phyloP scores from a whole-genome alignment of 2,113 vertebrate species.

The Chiloscyllium plagiosum region DNA sequence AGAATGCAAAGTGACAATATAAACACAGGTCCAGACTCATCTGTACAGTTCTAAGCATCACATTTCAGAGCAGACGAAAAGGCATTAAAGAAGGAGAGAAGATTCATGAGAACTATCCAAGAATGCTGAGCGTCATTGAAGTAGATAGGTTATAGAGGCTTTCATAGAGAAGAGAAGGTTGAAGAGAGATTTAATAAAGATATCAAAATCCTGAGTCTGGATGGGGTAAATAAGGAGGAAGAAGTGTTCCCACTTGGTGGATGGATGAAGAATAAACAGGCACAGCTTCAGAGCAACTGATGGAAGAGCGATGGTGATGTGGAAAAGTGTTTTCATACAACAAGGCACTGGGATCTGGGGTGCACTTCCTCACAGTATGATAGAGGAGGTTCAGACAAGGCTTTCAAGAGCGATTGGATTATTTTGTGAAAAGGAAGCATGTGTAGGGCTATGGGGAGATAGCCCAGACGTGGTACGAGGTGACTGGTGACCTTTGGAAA shows the following conservation, averaged over 20 bases:
- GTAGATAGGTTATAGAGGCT: too few relatives aligned
- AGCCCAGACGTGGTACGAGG: neutral
- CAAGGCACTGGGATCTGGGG: neutral
- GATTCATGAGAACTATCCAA: too few relatives aligned
- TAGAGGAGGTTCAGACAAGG: neutral
- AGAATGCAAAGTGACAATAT: neutral
- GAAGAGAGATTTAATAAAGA: too few relatives aligned
- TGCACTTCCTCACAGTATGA: neutral
- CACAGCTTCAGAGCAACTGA: neutral
- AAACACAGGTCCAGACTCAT: neutral
- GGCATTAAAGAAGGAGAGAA: too few relatives aligned
- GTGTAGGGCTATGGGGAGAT: neutral
- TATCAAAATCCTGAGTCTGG: too few relatives aligned
- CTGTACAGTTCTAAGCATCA: too few relatives aligned
- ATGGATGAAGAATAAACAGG: neutral
- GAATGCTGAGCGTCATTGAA: too few relatives aligned
- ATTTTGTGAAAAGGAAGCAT: neutral
- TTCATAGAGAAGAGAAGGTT: too few relatives aligned
- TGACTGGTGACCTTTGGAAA: neutral
- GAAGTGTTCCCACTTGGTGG: neutral
- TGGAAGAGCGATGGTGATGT: neutral
- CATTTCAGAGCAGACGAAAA: too few relatives aligned
- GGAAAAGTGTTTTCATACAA: neutral
- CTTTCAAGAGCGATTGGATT: neutral
- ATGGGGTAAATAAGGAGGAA: neutral